Evolutionary conservation across 1,140 invertebrate species (phyloP).

Genomic region (Odontomachus brunneus): DNA sequence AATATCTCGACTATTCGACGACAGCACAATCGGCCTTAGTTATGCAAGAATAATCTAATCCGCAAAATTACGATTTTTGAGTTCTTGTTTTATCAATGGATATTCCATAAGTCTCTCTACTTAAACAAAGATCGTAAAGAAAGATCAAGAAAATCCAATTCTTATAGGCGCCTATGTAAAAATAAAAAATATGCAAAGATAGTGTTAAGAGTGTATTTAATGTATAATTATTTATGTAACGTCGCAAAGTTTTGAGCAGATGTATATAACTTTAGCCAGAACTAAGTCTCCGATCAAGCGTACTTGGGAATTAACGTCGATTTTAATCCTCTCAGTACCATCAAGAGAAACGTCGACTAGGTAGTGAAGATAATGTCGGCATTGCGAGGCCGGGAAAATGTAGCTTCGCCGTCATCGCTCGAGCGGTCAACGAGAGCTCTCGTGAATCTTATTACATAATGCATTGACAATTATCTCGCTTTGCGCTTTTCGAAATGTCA

Average conservation of each 20-base stretch:
- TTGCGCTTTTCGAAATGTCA: slow-evolving; percentile 23
- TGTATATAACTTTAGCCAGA: neutral
- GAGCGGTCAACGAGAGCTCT: slow-evolving; percentile 6
- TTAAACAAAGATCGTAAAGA: too few relatives aligned
- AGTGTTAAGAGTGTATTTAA: too few relatives aligned
- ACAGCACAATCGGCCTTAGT: too few relatives aligned
- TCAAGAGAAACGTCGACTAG: neutral
- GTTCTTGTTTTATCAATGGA: too few relatives aligned
- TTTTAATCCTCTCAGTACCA: neutral
- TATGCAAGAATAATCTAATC: too few relatives aligned
- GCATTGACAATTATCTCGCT: slow-evolving; percentile 39
- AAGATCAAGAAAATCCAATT: too few relatives aligned
- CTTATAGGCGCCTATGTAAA: too few relatives aligned
- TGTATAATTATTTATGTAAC: too few relatives aligned
- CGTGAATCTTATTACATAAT: slow-evolving; percentile 33
- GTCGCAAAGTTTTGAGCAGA: too few relatives aligned
- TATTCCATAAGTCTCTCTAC: too few relatives aligned
- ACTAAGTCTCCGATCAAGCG: neutral
- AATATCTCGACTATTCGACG: neutral
- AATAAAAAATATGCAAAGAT: too few relatives aligned
- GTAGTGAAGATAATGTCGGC: neutral
- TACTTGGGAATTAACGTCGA: neutral
- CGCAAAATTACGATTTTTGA: too few relatives aligned
- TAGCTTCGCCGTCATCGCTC: slow-evolving; percentile 3
- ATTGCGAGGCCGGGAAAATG: neutral